Percentiles rank a stretch among this genome's conserved stretches.
Conservation (phyloP, 1,140 invertebrate genomes). For the Aphelenchoides avenae region DNA sequence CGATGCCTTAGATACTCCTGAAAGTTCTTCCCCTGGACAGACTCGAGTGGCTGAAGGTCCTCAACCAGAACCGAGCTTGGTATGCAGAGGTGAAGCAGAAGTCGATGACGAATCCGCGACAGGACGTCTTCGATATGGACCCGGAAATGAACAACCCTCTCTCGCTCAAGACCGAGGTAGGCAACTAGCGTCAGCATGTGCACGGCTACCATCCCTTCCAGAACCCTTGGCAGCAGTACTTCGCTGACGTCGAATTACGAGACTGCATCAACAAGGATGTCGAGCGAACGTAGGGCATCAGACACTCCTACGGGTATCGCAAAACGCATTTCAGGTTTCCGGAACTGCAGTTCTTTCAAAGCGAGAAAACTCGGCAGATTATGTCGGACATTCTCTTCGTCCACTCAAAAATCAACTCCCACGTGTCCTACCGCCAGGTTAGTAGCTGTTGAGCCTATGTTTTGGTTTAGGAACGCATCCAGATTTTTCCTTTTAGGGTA, state of each 20-base stretch:
- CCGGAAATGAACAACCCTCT: slow-evolving; percentile 32
- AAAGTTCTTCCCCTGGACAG: slow-evolving; percentile 21
- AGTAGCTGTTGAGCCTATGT: slow-evolving; percentile 20
- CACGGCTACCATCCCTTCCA: slow-evolving; percentile 13
- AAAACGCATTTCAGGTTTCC: slow-evolving; percentile 66
- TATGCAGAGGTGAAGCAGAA: slow-evolving; percentile 25
- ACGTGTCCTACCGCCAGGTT: slow-evolving; percentile 72
- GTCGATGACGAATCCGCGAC: slow-evolving; percentile 23
- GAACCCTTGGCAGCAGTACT: slow-evolving; percentile 72
- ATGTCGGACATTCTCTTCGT: slow-evolving; percentile 72
- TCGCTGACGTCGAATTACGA: slow-evolving; percentile 72
- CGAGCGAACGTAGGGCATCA: slow-evolving; percentile 66
- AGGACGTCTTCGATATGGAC: slow-evolving; percentile 5
- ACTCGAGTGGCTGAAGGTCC: slow-evolving; percentile 14
- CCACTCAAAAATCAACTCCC: slow-evolving; percentile 71
- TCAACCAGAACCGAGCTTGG: slow-evolving; percentile 7
- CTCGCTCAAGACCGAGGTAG: slow-evolving; percentile 28
- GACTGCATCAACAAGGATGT: slow-evolving; percentile 74
- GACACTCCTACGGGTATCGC: slow-evolving; percentile 1
- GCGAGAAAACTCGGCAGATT: slow-evolving; percentile 67
- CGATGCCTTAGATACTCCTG: slow-evolving; percentile 21
- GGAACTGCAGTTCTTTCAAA: slow-evolving; percentile 73
- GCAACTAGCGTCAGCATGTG: background rate
- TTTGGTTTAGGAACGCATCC: background rate
- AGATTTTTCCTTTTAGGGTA: slow-evolving; percentile 65